Evolutionary conservation across 2,888 invertebrate species (phyloP).

Genomic region (Caenorhabditis sinica): DNA sequence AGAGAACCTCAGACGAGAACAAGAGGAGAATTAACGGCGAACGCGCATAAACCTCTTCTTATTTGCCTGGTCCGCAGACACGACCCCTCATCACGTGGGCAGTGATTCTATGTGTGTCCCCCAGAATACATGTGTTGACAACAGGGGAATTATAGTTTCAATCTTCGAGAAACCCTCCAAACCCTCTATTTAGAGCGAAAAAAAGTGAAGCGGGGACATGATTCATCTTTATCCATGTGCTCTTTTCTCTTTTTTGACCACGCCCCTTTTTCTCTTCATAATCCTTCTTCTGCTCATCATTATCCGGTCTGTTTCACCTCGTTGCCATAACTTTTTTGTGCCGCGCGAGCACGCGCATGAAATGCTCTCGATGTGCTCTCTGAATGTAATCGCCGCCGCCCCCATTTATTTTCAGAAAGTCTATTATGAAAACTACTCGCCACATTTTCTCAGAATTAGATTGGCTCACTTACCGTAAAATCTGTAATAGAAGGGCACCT

Average conservation of each 20-base stretch:
- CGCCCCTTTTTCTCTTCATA: slow-evolving; percentile 14
- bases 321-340: slow-evolving; percentile 9
- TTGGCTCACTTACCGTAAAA: slow-evolving; percentile 7
- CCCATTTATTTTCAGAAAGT: neutral
- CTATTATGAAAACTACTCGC: too few species aligned
- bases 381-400: too few species aligned
- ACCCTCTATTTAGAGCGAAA: neutral
- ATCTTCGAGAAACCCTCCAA: slow-evolving; percentile 8
- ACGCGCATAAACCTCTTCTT: slow-evolving; percentile 36
- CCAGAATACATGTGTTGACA: neutral
- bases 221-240: neutral
- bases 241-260: neutral
- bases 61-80: slow-evolving; percentile 50
- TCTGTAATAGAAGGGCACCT: too few species aligned
- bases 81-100: slow-evolving; percentile 8
- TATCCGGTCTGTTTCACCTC: slow-evolving; percentile 13
- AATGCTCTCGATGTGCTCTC: neutral
- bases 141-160: neutral
- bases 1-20: neutral
- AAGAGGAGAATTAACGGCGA: slow-evolving; percentile 11
- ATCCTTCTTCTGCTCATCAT: slow-evolving; percentile 6
- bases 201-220: neutral
- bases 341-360: neutral
- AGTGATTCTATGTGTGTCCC: neutral
- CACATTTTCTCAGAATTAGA: neutral